Conservation (phyloP, 2,888 invertebrate species). For the Drosophila neotestacea region DNA sequence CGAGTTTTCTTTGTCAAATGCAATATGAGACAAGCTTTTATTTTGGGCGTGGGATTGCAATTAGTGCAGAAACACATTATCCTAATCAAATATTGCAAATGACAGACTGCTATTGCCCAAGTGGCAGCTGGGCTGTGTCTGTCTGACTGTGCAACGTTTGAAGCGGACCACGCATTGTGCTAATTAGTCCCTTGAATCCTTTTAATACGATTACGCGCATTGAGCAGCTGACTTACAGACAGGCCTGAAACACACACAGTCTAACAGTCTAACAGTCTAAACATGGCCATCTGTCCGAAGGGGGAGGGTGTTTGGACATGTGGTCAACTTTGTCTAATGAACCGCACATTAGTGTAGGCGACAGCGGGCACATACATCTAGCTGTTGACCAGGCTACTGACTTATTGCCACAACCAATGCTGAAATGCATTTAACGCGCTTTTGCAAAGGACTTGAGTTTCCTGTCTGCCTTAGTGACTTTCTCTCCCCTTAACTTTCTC, state of each 20-base stretch:
- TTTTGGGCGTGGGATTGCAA: constrained; percentile 36
- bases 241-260: background rate
- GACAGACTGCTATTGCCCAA: constrained; percentile 24
- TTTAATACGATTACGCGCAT: constrained; percentile 76
- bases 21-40: background rate
- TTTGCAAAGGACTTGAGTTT: constrained; percentile 22
- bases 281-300: background rate
- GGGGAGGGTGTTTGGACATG: constrained; percentile 21
- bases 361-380: constrained; percentile 27
- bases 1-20: background rate
- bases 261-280: background rate
- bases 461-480: constrained; percentile 2
- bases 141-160: constrained; percentile 18
- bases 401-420: constrained; percentile 68
- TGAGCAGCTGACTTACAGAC: constrained; percentile 46
- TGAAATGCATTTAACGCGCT: constrained; percentile 59
- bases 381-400: constrained; percentile 41
- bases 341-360: constrained; percentile 77
- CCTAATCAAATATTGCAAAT: constrained; percentile 65
- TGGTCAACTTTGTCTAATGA: constrained; percentile 78
- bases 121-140: constrained; percentile 3
- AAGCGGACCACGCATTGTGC: constrained; percentile 44
- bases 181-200: constrained; percentile 79
- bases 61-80: constrained; percentile 70
- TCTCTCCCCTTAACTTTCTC: background rate